These are phyloP conservation scores for Drosophila tanythrix DNA, from an alignment of 2,888 invertebrate species.

Conservation along the genomic window DNA sequence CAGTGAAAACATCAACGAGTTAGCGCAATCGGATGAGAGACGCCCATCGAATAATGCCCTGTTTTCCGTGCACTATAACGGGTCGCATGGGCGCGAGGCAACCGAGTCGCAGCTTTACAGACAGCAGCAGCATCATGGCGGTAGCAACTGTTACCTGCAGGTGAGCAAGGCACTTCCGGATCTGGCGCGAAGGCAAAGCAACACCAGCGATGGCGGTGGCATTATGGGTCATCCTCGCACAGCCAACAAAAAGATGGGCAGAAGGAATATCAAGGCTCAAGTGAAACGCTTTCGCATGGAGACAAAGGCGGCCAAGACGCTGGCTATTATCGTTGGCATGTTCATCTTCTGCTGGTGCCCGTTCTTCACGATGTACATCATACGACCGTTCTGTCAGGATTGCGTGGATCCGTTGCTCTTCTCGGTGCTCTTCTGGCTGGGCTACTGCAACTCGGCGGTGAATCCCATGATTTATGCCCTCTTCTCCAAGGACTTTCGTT, in stretches of 20 bases:
- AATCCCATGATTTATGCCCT: conserved; percentile 98
- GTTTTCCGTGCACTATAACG: conserved; percentile 88
- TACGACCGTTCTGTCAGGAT: conserved; percentile 93
- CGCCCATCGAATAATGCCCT: conserved; percentile 80
- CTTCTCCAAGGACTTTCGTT: conserved; percentile 97
- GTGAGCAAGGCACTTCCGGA: conserved; percentile 85
- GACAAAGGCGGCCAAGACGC: conserved; percentile 97
- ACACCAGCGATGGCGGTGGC: conserved; percentile 70
- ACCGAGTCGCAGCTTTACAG: conserved; percentile 86
- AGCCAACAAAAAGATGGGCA: conserved; percentile 89
- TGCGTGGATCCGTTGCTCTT: conserved; percentile 94
- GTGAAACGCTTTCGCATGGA: conserved; percentile 97
- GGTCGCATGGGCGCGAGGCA: conserved; percentile 88
- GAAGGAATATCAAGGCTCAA: conserved; percentile 95
- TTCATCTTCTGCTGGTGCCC: conserved; percentile 99
- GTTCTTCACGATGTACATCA: conserved; percentile 97
- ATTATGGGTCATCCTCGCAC: conserved; percentile 69
- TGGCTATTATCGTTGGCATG: conserved; percentile 98
- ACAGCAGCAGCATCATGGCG: conserved; percentile 73
- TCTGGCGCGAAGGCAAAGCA: conserved; percentile 82
- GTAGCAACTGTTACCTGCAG: conserved; percentile 87
- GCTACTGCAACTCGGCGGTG: conserved; percentile 98
- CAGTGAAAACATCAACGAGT: conserved; percentile 88
- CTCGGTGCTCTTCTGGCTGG: conserved; percentile 97
- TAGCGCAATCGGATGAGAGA: conserved; percentile 82